Evolutionary conservation across 2,888 invertebrate genomes (phyloP).

Genomic region (Chrysodeixis includens): DNA sequence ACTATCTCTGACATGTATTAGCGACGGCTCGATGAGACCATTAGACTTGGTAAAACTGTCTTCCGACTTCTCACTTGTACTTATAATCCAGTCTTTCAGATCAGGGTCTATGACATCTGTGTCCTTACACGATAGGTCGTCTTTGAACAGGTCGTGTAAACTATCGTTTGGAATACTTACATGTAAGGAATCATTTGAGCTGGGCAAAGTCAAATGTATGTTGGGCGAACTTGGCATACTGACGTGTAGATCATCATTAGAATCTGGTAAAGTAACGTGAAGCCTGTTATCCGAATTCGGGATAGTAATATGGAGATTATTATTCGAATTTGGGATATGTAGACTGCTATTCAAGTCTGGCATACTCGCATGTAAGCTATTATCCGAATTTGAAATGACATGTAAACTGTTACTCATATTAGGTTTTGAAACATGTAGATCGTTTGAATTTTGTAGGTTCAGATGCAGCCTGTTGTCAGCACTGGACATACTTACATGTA

Average conservation of each 20-base stretch:
- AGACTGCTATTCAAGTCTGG: constrained; percentile 24
- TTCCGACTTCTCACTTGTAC: constrained; percentile 71
- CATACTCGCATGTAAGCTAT: constrained; percentile 25
- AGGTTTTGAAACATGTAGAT: constrained; percentile 22
- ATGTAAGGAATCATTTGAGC: constrained; percentile 33
- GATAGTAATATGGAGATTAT: constrained; percentile 34
- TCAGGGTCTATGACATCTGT: constrained; percentile 66
- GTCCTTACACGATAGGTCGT: constrained; percentile 71
- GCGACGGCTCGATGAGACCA: constrained; percentile 72
- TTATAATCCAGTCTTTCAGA: constrained; percentile 75
- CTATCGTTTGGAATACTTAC: constrained; percentile 41
- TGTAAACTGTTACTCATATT: constrained; percentile 27
- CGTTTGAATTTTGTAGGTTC: constrained; percentile 27
- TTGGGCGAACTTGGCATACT: constrained; percentile 28
- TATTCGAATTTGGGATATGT: constrained; percentile 31
- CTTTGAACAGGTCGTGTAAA: constrained; percentile 72
- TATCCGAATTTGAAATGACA: constrained; percentile 21
- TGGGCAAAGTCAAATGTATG: background rate
- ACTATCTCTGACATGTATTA: constrained; percentile 72
- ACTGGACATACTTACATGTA: constrained; percentile 27
- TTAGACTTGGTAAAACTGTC: constrained; percentile 75
- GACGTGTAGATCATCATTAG: constrained; percentile 25
- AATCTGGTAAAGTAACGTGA: constrained; percentile 33
- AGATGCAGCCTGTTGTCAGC: constrained; percentile 29
- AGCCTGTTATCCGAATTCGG: constrained; percentile 31